phyloP scores from a whole-genome alignment of 92 coral and sea anemone species.

The Hydrozoanthus gracilis region DNA sequence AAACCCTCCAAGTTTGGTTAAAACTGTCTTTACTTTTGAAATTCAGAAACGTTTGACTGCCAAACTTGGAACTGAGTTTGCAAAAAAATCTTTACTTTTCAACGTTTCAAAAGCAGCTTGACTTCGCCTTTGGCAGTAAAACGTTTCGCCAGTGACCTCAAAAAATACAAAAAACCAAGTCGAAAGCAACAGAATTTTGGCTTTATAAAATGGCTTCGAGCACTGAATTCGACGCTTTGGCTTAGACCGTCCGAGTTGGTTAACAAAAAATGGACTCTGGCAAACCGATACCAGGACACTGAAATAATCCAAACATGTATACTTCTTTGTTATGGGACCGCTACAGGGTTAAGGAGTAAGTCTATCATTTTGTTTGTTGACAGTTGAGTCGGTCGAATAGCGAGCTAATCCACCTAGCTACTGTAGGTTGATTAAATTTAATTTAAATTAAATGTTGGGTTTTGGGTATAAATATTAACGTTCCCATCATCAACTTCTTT shows the following conservation, averaged over 20 bases:
- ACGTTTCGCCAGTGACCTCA: not conserved
- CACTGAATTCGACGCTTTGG: not conserved
- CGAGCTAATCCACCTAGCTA: too few species aligned
- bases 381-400: too few species aligned
- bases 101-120: not conserved
- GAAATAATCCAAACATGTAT: too few species aligned
- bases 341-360: not conserved
- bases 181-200: not conserved
- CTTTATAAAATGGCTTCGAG: not conserved
- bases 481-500: too few species aligned
- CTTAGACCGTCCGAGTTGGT: not conserved
- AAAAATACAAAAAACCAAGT: too few species aligned
- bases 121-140: not conserved
- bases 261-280: not conserved
- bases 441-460: too few species aligned
- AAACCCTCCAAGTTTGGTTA: not conserved
- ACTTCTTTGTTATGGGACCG: not conserved
- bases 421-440: too few species aligned
- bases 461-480: too few species aligned
- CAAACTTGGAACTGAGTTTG: slow-evolving; percentile 3
- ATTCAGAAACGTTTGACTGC: not conserved
- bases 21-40: not conserved
- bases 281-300: not conserved
- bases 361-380: too few species aligned
- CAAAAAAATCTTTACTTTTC: not conserved